phyloP scores from a whole-genome alignment of 2,113 vertebrate genomes.

The Casuarius casuarius region DNA sequence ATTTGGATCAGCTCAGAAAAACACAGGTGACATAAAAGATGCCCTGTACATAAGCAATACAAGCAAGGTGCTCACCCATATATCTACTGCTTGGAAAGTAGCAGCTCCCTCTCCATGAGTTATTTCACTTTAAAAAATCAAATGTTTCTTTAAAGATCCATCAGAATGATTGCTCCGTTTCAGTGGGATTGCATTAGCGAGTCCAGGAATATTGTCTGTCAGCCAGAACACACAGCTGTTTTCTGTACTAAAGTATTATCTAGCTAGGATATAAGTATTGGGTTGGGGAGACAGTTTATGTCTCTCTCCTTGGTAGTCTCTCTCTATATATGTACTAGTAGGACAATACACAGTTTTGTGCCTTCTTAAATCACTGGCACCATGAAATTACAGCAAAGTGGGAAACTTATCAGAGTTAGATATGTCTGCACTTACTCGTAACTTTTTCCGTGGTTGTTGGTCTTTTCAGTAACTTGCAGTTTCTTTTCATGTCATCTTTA shows the following conservation, averaged over 20 bases:
- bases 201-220: not conserved
- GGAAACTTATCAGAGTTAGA: not conserved
- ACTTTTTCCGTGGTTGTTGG: not conserved
- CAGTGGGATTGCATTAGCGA: not conserved
- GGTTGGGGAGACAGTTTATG: not conserved
- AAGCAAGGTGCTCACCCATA: not conserved
- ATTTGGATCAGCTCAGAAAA: not conserved
- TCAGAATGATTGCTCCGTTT: not conserved
- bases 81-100: not conserved
- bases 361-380: not conserved
- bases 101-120: not conserved
- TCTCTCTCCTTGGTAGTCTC: not conserved
- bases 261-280: not conserved
- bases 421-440: not conserved
- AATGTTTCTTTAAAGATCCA: not conserved
- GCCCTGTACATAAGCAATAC: not conserved
- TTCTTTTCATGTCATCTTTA: not conserved
- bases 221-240: not conserved
- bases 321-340: not conserved
- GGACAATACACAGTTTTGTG: not conserved
- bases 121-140: not conserved
- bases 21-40: not conserved
- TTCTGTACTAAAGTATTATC: not conserved
- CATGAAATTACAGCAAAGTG: not conserved
- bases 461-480: accelerated